phyloP scores from a whole-genome alignment of 2,113 vertebrate species.

The Origma solitaria region DNA sequence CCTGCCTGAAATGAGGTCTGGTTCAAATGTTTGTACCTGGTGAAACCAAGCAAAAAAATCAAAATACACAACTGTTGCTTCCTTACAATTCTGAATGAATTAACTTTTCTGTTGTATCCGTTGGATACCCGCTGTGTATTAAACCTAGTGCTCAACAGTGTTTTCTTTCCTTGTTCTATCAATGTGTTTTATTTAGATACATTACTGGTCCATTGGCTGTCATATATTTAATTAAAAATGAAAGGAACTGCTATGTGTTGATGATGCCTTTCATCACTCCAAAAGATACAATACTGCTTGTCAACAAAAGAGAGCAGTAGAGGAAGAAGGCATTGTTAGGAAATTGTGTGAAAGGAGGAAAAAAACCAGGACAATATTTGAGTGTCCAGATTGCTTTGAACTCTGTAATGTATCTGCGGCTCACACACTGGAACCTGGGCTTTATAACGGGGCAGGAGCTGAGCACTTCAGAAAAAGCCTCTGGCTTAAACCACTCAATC shows the following conservation, averaged over 20 bases:
- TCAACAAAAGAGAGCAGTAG: neutral
- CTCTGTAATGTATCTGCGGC: neutral
- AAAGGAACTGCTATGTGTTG: constrained; percentile 32
- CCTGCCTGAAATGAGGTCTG: neutral
- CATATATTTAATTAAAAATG: constrained; percentile 28
- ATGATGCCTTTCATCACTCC: neutral
- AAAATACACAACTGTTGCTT: constrained; percentile 36
- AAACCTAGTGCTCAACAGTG: constrained; percentile 35
- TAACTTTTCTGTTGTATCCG: constrained; percentile 52
- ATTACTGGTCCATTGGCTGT: neutral
- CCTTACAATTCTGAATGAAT: constrained; percentile 58
- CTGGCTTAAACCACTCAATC: neutral
- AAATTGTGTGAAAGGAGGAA: neutral
- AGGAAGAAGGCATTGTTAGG: neutral
- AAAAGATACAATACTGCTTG: neutral
- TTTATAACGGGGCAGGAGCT: neutral
- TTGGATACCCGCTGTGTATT: constrained; percentile 48
- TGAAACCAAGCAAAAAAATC: constrained; percentile 36
- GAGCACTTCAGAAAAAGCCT: neutral
- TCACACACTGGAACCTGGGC: neutral
- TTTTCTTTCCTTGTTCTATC: constrained; percentile 19
- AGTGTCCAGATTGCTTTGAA: neutral
- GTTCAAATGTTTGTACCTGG: constrained; percentile 11
- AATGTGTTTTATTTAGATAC: constrained; percentile 18
- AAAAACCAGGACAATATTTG: neutral